These are phyloP conservation scores for Felis chaus DNA, from an alignment of 2,113 vertebrate species.

Conservation along the genomic window DNA sequence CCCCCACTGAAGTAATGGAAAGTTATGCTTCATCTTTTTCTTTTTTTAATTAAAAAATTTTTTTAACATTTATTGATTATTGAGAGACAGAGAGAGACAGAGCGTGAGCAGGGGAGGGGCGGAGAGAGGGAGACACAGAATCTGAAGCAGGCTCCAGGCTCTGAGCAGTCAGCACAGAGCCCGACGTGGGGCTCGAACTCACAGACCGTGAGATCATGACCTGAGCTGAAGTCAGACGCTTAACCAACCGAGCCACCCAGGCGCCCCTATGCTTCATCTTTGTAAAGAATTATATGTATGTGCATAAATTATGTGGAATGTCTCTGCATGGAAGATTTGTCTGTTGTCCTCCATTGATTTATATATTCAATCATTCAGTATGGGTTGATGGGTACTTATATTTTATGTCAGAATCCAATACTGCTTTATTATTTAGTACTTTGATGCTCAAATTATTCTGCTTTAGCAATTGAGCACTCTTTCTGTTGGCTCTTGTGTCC, in stretches of 20 bases:
- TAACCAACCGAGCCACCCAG: no score
- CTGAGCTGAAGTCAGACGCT: no score
- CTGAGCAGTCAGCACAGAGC: no score
- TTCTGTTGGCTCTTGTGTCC: background rate
- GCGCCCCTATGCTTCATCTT: background rate
- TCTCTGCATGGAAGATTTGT: background rate
- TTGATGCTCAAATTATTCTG: background rate
- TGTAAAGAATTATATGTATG: background rate
- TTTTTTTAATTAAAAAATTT: no score
- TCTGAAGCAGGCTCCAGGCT: no score
- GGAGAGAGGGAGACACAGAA: no score
- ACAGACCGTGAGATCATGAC: no score
- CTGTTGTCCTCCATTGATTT: background rate
- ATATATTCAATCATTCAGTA: background rate
- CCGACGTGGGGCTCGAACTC: no score
- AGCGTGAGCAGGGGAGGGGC: no score
- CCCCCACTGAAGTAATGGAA: background rate
- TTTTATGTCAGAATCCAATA: background rate
- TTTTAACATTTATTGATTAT: no score
- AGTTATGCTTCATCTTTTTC: background rate
- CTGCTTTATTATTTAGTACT: background rate
- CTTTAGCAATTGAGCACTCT: background rate
- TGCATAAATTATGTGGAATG: background rate
- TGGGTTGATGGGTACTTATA: background rate
- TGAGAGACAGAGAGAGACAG: no score